Conservation (phyloP, 2,797 vertebrate genomes). For the Malacoctenus gilli region DNA sequence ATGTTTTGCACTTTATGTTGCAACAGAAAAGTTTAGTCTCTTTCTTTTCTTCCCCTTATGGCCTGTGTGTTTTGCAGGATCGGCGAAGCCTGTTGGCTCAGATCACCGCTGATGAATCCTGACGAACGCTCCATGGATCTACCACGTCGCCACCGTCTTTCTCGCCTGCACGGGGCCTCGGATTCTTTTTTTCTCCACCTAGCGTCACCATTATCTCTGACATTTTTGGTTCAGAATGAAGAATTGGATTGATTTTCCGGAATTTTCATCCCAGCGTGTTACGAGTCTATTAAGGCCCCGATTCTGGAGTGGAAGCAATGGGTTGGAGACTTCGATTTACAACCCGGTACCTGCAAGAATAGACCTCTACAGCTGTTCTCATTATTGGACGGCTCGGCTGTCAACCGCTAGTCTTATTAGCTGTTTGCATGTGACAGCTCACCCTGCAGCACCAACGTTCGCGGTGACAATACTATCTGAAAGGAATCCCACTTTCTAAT, state of each 20-base stretch:
- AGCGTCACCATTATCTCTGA: neutral
- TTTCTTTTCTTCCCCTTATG: conserved; percentile 10
- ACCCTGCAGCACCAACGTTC: neutral
- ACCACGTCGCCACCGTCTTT: neutral
- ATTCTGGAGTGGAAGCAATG: neutral
- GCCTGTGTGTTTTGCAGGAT: neutral
- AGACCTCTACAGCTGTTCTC: neutral
- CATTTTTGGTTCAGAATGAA: conserved; percentile 1
- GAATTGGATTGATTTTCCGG: neutral
- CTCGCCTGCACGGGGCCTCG: neutral
- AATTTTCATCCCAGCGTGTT: neutral
- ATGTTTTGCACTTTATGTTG: conserved; percentile 14
- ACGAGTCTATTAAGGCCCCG: neutral
- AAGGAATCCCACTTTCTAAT: neutral
- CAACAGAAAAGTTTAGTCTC: neutral
- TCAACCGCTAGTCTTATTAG: neutral
- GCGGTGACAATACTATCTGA: neutral
- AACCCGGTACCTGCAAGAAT: neutral
- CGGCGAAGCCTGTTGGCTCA: neutral
- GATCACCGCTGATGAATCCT: conserved; percentile 1
- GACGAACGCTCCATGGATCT: neutral
- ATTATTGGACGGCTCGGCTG: neutral
- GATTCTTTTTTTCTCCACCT: neutral
- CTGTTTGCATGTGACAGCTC: neutral
- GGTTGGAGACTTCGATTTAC: neutral